Base-by-base conservation (phyloP, 2,797 vertebrate species). In the Cheirogaleus major region DNA sequence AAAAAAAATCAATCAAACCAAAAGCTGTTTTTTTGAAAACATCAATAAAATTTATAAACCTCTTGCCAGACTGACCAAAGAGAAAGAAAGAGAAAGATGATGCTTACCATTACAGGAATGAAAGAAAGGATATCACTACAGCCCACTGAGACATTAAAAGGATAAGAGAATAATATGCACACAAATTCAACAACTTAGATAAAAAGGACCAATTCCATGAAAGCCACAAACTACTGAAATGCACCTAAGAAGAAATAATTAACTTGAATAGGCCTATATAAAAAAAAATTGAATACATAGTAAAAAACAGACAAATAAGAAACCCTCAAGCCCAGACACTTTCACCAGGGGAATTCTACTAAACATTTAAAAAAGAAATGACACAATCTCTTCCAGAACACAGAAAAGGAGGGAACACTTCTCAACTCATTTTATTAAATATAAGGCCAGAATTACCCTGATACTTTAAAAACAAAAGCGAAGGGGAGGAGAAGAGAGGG, bases 311-410 rank as follows among this genome's bases (percentile, higher is more conserved):
- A 18, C 23, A 48, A 50, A 91, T 79, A 59, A 38, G 43, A 81
- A 86, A 93, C 75, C 25, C 17, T 18, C 27, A 84, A 91, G 30
- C 43, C 45, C n/a, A 95, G 45, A 63, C 30, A 17, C 65, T 83
- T 88, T 79, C 83, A 84, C 17, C 50, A 88, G 70, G n/a, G 41
- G 15, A 72, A 94, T 43, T 52, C n/a, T 45, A 90, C 7, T 7
- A 79, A 82, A 87, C 35, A 91, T 86, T 17, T 89, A 45, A 95
- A 79, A 27, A 76, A 76, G 25, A 95, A 89, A n/a, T 6, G 78
- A 92, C 43, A 76, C 7, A 70, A 45, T 85, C 30, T 63, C 59
- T 95, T 83, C 35, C 43, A 89, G 41, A 67, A 95, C 87, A 94
- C 0, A 82, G 55, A 48, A 65, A 25, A 86, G 35, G 38, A 85